Base-by-base conservation (phyloP, 2,113 vertebrate species). In the Dipodomys stephensi region DNA sequence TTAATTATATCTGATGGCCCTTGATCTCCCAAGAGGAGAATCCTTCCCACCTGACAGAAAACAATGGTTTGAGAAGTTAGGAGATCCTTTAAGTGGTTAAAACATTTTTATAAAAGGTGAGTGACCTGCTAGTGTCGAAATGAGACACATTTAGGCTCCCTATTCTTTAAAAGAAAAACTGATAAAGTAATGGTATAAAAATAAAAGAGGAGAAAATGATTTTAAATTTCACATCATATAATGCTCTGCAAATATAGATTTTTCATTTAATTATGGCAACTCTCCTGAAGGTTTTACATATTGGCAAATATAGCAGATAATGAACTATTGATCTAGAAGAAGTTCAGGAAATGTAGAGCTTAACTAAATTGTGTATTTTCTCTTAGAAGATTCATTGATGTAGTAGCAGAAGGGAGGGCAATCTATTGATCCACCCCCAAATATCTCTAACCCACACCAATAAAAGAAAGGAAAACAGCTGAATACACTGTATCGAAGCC, bases 41-140 rank as follows among this genome's bases (percentile, higher is more conserved):
- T 25, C 46, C 88, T 97, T 95, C 71, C 74, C 27, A 94, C 87
- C 74, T 96, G 93, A 90, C 46, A 74, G 60, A 94, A 93, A 95
- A 72, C 74, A 84, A 53, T 93, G 64, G 62, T 87, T 89, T 78
- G 25, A 80, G 81, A 95, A 77, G 35, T 78, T 53, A 74, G 69
- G 77, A 73, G 64, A 83, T 93, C 76, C 93, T 69, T 72, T 85
- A 88, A 95, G 80, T 77, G 88, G 88, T 68, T 94, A 77, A 86
- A 86, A 35, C 89, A 12, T 90, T 95, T 57, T 67, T 90, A 19
- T 73, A 23, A 82, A 88, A 78, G 46, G 82, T 80, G 74, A 95
- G 73, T 71, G 19, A 49, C 74, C 90, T 19, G 23, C 74, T 92
- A 28, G 20, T 46, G 25, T 68, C 65, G 68, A 46, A 90, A 77